Evolutionary conservation across 2,113 vertebrate genomes (phyloP), one percentile per base, ranked within the genome.

Genomic region (Cottus gobio): DNA sequence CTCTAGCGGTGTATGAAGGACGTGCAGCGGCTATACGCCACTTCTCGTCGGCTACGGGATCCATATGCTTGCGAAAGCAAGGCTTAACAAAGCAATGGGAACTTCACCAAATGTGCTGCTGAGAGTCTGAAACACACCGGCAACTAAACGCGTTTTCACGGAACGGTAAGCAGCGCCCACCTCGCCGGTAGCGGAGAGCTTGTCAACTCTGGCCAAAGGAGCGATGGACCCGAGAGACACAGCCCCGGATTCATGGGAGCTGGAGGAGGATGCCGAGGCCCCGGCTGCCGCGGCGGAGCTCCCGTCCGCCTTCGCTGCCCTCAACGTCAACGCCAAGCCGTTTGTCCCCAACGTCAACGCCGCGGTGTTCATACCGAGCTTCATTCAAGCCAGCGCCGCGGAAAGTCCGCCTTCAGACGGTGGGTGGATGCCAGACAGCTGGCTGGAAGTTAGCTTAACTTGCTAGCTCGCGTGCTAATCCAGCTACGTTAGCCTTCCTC

Each of bases 221-320:
- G 88, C 87, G 65, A 96, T 96, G 96, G 96, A 96, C 88, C 78
- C 91, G 90, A 96, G 95, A 95, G 98, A 99, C 93, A 96, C 97
- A 83, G 98, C 98, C 88, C 98, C 98, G 50, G 98, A 99, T 96
- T 98, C 97, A 87, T 99, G 98, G 98, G 98, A 99, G 87, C 97
- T 97, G 95, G 96, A 97, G 93, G 98, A 97, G 84, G 95, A 96
- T 91, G 95, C 96, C 91, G 98, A 98, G 95, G 95, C 96, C 94
- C 94, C 95, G 85, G 86, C 85, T 58, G 93, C 96, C 81, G 93
- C 96, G 89, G 94, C 95, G 91, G 95, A 89, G 75, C 95, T 98
- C 75, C 96, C 95, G 63, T 90, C 94, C 88, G 96, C 97, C 89
- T 97, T 99, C 89, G 96, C 95, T 87, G 95, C 95, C 76, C 97